phyloP scores from a whole-genome alignment of 2,797 vertebrate genomes.

The Mormyrus hasselquistii region DNA sequence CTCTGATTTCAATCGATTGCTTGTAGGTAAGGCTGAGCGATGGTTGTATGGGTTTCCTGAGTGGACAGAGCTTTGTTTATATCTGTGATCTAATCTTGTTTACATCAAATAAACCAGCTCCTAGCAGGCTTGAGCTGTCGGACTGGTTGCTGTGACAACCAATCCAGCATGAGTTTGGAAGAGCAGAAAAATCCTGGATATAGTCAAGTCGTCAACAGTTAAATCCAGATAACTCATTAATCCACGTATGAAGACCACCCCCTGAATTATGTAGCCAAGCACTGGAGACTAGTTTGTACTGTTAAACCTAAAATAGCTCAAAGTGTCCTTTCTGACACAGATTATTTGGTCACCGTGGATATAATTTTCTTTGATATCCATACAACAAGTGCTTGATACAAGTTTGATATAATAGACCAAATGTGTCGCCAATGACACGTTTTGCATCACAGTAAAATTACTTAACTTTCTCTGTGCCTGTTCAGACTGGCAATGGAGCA shows the following conservation, averaged over 20 bases:
- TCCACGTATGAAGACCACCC: neutral
- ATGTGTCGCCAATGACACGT: neutral
- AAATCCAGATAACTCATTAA: neutral
- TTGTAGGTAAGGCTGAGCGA: neutral
- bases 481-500: neutral
- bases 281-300: neutral
- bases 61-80: neutral
- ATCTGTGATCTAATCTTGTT: neutral
- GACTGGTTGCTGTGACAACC: neutral
- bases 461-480: neutral
- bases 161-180: neutral
- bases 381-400: neutral
- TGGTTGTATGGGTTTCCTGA: neutral
- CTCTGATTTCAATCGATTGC: neutral
- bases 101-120: neutral
- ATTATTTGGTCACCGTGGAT: neutral
- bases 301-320: neutral
- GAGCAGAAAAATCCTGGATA: neutral
- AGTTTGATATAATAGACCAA: neutral
- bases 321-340: neutral
- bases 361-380: neutral
- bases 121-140: neutral
- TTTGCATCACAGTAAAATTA: neutral
- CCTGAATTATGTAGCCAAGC: neutral
- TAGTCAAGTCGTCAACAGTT: neutral